Base-by-base conservation (phyloP, 2,797 vertebrate species). In the Silurus lanzhouensis region DNA sequence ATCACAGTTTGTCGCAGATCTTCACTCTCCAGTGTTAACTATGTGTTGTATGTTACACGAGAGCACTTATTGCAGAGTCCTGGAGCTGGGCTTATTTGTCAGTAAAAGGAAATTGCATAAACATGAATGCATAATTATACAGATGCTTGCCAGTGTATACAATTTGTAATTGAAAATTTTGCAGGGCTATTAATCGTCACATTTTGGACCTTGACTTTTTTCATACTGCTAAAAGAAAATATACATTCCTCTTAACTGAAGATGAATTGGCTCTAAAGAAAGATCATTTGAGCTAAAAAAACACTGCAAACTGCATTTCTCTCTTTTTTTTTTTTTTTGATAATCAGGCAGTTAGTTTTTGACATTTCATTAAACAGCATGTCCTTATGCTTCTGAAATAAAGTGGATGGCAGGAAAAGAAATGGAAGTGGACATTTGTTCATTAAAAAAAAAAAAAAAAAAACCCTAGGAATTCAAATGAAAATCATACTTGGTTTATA, bases 21-120 rank as follows among this genome's bases (percentile, higher is more conserved):
- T 88, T 91, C 91, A 90, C 90, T 90, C 91, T 89, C 88, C 85
- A 79, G 92, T 87, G 92, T 93, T 93, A 95, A 95, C 91, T 90
- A 92, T 91, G 89, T 89, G 88, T 90, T 91, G 90, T 91, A 86
- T 90, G 88, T 89, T 92, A 92, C 84, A 89, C 88, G 90, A 87
- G 81, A 74, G 76, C 46, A 85, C 82, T 88, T 82, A 87, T 74
- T 63, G 72, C 48, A 14, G 81, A 66, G 77, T 82, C 74, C 63
- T 75, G 60, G 15, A 58, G 67, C 72, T 38, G 38, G 88, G 76
- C 85, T 88, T 87, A 82, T 76, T 82, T 61, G 78, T 88, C 84
- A 75, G 86, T 85, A 83, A 88, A 86, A 60, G 81, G 67, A 71
- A 85, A 84, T 58, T 75, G 27, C 68, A 2, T 52, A 52, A 52